Percentiles rank a stretch among this genome's conserved stretches.
These are phyloP conservation scores for Littorina saxatilis DNA, from an alignment of 1,140 invertebrate genomes.

Conservation along the genomic window DNA sequence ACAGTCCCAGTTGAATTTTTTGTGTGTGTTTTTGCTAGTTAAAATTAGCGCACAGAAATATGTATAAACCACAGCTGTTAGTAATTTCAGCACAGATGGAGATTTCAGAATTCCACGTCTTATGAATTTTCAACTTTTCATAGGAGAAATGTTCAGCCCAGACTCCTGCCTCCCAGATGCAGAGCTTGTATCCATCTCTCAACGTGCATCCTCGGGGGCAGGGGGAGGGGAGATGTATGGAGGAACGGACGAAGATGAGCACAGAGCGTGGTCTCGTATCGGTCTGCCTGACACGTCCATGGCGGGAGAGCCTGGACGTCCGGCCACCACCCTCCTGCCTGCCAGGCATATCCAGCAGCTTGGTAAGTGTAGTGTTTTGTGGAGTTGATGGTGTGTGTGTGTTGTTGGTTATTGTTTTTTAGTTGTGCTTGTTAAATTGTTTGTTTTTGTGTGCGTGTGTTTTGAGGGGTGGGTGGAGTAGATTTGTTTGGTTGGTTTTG, in stretches of 20 bases:
- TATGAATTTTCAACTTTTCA: too few species aligned
- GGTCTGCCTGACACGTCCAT: slow-evolving; percentile 13
- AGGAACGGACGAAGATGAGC: not conserved
- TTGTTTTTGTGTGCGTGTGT: not conserved
- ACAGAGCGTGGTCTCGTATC: slow-evolving; percentile 24
- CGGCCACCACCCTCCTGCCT: slow-evolving; percentile 3
- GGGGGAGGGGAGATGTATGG: not conserved
- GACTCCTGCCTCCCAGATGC: slow-evolving; percentile 8
- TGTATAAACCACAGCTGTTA: too few species aligned
- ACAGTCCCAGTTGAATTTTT: too few species aligned
- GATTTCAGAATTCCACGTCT: too few species aligned
- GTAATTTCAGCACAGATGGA: too few species aligned
- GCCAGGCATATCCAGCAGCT: not conserved
- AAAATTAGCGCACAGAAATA: too few species aligned
- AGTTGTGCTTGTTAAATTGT: not conserved
- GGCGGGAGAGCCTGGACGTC: not conserved
- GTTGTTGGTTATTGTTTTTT: not conserved
- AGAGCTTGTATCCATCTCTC: not conserved
- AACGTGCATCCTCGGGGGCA: not conserved
- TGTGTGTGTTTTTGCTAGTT: too few species aligned
- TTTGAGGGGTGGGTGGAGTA: not conserved
- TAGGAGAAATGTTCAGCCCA: slow-evolving; percentile 13
- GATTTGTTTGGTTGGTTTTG: not conserved
- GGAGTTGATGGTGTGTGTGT: not conserved
- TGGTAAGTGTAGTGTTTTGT: not conserved